Conservation (phyloP, 2,888 invertebrate genomes). For the Drosophila subsilvestris region DNA sequence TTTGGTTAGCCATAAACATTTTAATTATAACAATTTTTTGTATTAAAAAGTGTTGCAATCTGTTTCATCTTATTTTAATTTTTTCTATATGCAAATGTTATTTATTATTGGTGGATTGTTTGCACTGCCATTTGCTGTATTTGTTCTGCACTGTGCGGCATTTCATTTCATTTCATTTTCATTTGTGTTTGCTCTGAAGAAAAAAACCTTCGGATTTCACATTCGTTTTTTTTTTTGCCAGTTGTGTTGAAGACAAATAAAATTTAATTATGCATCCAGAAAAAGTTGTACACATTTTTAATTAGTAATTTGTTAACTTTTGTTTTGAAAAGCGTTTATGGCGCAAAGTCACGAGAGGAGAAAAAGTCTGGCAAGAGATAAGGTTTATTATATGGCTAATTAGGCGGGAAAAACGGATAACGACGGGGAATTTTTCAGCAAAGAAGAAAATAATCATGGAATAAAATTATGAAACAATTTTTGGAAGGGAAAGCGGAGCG, state of each 20-base stretch:
- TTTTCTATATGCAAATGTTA: slow-evolving; percentile 12
- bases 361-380: slow-evolving; percentile 18
- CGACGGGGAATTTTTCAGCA: not conserved
- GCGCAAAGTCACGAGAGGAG: not conserved
- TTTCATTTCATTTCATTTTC: slow-evolving; percentile 19
- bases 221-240: not conserved
- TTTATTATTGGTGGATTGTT: slow-evolving; percentile 7
- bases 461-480: not conserved
- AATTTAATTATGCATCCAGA: slow-evolving; percentile 54
- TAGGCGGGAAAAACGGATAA: slow-evolving; percentile 1
- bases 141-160: slow-evolving; percentile 1
- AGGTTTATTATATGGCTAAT: slow-evolving; percentile 21
- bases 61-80: not conserved
- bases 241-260: slow-evolving; percentile 36
- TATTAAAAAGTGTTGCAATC: slow-evolving; percentile 1
- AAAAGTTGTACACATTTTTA: slow-evolving; percentile 54
- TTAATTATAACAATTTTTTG: slow-evolving; percentile 39
- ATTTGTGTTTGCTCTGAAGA: slow-evolving; percentile 7
- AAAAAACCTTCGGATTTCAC: not conserved
- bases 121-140: slow-evolving; percentile 8
- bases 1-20: not conserved
- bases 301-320: slow-evolving; percentile 61
- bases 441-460: not conserved
- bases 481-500: not conserved
- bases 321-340: slow-evolving; percentile 12